Base-by-base conservation (phyloP, 2,888 invertebrate genomes). In the Stramonita haemastoma region DNA sequence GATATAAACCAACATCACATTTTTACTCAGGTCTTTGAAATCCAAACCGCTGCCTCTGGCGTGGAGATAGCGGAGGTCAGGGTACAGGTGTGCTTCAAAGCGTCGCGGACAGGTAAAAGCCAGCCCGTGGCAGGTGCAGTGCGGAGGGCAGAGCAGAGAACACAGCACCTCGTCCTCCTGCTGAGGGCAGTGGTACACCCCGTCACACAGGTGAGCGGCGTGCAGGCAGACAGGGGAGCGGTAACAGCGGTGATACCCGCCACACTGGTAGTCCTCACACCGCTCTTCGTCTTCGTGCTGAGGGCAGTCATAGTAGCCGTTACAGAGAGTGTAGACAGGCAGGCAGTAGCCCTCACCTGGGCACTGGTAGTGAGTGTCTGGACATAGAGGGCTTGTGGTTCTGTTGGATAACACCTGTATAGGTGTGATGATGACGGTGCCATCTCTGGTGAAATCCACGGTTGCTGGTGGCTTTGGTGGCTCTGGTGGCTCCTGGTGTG, bases 331-430 rank as follows among this genome's bases (percentile, higher is more conserved):
- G 88, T 36, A 88, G 60, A 84, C 84, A 6, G 88, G 88, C 26
- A 88, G 13, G n/a, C 88, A 88, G 70, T 88, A 84, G 0, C 79
- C 79, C 2, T 46, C 34, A 46, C n/a, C 46, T 0, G 83, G 70
- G n/a, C 88, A 88, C 70, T 46, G 88, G 88, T 83, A 88, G 84
- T 88, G 88, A 15, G 88, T 88, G 19, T 88, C 84, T 26, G 81
- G 81, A n/a, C 88, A 88, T 4, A 36, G 17, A 19, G 34, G 19
- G 22, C 19, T 15, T 22, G 6, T 13, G 0, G 46, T 6, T 13
- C 46, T 8, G 15, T 79, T 26, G 34, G 36, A 6, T 36, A 26
- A 15, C 29, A 5, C 19, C 29, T 81, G 8, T 17, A 81, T n/a
- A 4, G 36, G 81, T 17, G 34, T 13, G 36, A 32, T 19, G 13